A percentile compares a stretch with the other conserved stretches of the same genome.
phyloP scores from a whole-genome alignment of 1,140 invertebrate species.

The Cyclargus thomasi region DNA sequence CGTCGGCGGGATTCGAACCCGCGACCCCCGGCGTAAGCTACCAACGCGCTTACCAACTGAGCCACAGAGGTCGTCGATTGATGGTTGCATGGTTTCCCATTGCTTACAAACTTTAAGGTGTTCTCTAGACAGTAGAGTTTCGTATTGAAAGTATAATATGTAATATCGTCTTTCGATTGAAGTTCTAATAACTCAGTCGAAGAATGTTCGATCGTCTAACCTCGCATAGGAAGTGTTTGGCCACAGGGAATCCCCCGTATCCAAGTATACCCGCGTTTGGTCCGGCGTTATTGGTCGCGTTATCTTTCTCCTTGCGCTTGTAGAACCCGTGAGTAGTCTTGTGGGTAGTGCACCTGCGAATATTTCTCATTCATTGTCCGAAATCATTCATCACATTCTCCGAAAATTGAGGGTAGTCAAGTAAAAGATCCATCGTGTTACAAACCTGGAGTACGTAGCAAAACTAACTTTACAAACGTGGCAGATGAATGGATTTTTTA shows the following conservation, averaged over 20 bases:
- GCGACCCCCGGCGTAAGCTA: no score
- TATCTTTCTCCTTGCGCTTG: constrained; percentile 50
- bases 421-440: neutral
- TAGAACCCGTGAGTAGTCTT: constrained; percentile 75
- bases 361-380: neutral
- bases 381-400: no score
- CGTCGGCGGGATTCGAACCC: no score
- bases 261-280: constrained; percentile 50
- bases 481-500: constrained; percentile 68
- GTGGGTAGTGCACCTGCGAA: constrained; percentile 65
- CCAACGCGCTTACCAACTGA: no score
- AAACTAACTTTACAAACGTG: constrained; percentile 73
- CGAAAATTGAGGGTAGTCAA: no score
- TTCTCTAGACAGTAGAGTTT: no score
- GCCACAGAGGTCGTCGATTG: no score
- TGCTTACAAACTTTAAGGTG: no score
- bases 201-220: constrained; percentile 28
- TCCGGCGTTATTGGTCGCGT: constrained; percentile 30
- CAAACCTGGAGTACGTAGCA: constrained; percentile 69
- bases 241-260: constrained; percentile 68
- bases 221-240: constrained; percentile 74
- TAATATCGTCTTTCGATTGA: no score
- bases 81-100: no score
- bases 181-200: no score
- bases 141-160: no score